phyloP scores from a whole-genome alignment of 2,113 vertebrate genomes.

The Cyrtonyx montezumae region DNA sequence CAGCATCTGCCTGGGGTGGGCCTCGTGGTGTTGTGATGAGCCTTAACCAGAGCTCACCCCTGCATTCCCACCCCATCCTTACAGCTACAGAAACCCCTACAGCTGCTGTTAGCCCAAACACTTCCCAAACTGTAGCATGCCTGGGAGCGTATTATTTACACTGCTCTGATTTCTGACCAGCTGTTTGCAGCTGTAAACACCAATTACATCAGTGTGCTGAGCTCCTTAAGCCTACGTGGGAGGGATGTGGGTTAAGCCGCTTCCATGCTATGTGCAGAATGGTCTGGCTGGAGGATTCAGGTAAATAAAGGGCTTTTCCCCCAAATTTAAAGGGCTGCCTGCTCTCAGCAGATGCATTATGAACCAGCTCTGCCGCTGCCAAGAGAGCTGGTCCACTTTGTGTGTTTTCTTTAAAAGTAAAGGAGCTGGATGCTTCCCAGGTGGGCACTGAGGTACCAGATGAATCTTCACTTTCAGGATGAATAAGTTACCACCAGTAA shows the following conservation, averaged over 20 bases:
- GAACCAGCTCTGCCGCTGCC: neutral
- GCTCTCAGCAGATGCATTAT: neutral
- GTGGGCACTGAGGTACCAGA: neutral
- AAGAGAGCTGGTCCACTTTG: neutral
- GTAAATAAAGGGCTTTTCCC: neutral
- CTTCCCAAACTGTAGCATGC: neutral
- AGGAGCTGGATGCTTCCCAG: neutral
- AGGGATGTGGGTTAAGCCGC: neutral
- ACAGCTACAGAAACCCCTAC: neutral
- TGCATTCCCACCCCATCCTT: neutral
- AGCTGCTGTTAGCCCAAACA: neutral
- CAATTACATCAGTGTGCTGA: neutral
- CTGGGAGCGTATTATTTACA: neutral
- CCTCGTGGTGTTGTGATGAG: neutral
- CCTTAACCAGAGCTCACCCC: neutral
- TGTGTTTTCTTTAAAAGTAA: neutral
- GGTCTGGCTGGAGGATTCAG: neutral
- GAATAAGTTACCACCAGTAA: neutral
- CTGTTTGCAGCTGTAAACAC: constrained; percentile 20
- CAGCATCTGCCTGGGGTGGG: neutral
- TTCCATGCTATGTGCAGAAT: neutral
- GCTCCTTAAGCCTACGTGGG: neutral
- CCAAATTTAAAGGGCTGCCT: neutral
- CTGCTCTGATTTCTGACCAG: neutral
- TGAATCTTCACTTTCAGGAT: neutral